These are phyloP conservation scores for Oedothorax gibbosus DNA, from an alignment of 1,140 invertebrate genomes.

Conservation along the genomic window DNA sequence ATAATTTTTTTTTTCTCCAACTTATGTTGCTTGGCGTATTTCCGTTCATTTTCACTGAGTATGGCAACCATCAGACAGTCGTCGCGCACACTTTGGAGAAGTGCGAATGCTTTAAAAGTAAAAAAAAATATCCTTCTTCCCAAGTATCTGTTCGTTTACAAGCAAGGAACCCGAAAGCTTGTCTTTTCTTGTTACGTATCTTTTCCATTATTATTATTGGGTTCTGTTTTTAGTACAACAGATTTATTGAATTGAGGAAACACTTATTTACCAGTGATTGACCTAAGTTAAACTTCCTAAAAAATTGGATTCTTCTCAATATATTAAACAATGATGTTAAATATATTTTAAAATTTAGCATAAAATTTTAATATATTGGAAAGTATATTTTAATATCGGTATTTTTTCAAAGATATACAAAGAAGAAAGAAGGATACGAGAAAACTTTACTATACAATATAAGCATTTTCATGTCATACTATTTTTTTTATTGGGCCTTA, in stretches of 20 bases:
- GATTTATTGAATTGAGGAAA: conserved; percentile 56
- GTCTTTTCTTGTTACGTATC: conserved; percentile 45
- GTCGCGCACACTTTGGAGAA: neutral
- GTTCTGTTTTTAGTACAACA: conserved; percentile 22
- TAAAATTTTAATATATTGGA: too few species aligned
- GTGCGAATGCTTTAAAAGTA: neutral
- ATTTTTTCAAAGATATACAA: too few species aligned
- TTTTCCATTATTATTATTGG: conserved; percentile 19
- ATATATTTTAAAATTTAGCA: too few species aligned
- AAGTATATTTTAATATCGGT: too few species aligned
- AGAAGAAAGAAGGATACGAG: too few species aligned
- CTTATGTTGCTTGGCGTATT: too few species aligned
- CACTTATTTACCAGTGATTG: conserved; percentile 58
- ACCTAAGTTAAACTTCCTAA: conserved; percentile 43
- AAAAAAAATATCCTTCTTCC: conserved; percentile 9
- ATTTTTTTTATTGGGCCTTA: too few species aligned
- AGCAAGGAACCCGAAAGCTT: neutral
- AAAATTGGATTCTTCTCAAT: neutral
- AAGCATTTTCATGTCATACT: too few species aligned
- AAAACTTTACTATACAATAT: too few species aligned
- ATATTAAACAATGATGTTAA: too few species aligned
- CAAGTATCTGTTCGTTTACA: conserved; percentile 1
- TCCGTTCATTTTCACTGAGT: too few species aligned
- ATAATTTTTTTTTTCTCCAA: too few species aligned
- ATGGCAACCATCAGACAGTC: neutral